These are phyloP conservation scores for Autographa pulchrina DNA, from an alignment of 2,888 invertebrate species.

Conservation along the genomic window DNA sequence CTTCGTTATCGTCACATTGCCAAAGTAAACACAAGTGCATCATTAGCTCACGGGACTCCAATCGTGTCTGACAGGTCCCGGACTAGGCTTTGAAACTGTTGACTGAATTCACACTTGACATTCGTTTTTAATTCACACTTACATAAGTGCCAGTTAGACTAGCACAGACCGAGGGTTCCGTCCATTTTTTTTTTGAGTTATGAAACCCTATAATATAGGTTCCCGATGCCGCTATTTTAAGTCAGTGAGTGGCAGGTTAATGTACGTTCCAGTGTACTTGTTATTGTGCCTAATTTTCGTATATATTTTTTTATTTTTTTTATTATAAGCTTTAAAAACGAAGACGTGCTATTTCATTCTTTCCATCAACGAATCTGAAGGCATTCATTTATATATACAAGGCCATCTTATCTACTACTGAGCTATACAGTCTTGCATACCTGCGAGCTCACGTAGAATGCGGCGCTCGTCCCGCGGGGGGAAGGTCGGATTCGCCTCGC, in stretches of 20 bases:
- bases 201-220: too few relatives aligned
- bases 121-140: slow-evolving; percentile 30
- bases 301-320: too few relatives aligned
- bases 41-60: slow-evolving; percentile 38
- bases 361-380: neutral
- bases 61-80: slow-evolving; percentile 26
- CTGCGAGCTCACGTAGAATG: slow-evolving; percentile 31
- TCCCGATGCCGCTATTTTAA: too few relatives aligned
- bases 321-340: slow-evolving; percentile 34
- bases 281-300: too few relatives aligned
- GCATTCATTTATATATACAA: too few relatives aligned
- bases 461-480: slow-evolving; percentile 24
- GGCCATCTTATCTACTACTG: too few relatives aligned
- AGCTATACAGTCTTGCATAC: slow-evolving; percentile 24
- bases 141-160: slow-evolving; percentile 1
- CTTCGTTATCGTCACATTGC: neutral
- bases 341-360: slow-evolving; percentile 41
- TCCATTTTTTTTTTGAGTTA: too few relatives aligned
- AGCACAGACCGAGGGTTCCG: too few relatives aligned
- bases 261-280: too few relatives aligned
- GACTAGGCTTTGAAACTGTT: slow-evolving; percentile 34
- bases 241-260: too few relatives aligned
- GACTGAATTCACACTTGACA: slow-evolving; percentile 21
- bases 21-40: slow-evolving; percentile 32
- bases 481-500: slow-evolving; percentile 27